These are phyloP conservation scores for Endomychus coccineus DNA, from an alignment of 2,888 invertebrate genomes.

Conservation along the genomic window DNA sequence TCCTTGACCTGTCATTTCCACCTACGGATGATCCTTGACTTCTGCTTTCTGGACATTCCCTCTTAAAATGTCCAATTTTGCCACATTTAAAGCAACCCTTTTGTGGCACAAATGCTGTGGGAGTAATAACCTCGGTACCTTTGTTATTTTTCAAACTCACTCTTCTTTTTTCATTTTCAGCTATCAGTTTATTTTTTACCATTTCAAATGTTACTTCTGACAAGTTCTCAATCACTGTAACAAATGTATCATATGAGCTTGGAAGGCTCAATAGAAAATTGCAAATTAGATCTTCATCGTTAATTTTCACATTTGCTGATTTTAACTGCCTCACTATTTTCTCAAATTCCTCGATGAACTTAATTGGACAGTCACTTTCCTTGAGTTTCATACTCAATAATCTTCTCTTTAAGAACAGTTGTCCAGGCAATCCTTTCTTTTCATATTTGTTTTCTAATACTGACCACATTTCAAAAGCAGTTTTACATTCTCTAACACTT, in stretches of 20 bases:
- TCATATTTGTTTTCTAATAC: constrained; percentile 10
- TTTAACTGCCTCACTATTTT: constrained; percentile 4
- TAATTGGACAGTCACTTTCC: constrained; percentile 5
- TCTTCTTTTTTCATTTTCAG: constrained; percentile 10
- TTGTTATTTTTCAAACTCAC: constrained; percentile 7
- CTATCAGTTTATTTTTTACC: constrained; percentile 6
- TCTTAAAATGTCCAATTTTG: constrained; percentile 5
- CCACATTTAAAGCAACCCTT: constrained; percentile 8
- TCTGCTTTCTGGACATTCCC: constrained; percentile 3
- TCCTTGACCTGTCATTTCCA: not conserved
- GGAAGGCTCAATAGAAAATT: constrained; percentile 4
- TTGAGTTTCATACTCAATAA: constrained; percentile 11
- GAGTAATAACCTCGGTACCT: not conserved
- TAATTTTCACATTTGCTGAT: constrained; percentile 1
- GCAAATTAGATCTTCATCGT: constrained; percentile 3
- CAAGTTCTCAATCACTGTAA: constrained; percentile 7
- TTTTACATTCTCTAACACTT: constrained; percentile 8
- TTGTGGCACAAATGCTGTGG: constrained; percentile 1
- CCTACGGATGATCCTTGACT: not conserved
- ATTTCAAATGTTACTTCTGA: constrained; percentile 7
- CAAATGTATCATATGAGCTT: constrained; percentile 5
- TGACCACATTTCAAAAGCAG: constrained; percentile 13
- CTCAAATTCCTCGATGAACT: constrained; percentile 3
- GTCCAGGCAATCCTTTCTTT: constrained; percentile 10
- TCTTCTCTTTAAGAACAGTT: constrained; percentile 10